A percentile compares a stretch with the other conserved stretches of the same genome.
These are phyloP conservation scores for Diplodus sargus DNA, from an alignment of 2,797 vertebrate genomes.

Conservation along the genomic window DNA sequence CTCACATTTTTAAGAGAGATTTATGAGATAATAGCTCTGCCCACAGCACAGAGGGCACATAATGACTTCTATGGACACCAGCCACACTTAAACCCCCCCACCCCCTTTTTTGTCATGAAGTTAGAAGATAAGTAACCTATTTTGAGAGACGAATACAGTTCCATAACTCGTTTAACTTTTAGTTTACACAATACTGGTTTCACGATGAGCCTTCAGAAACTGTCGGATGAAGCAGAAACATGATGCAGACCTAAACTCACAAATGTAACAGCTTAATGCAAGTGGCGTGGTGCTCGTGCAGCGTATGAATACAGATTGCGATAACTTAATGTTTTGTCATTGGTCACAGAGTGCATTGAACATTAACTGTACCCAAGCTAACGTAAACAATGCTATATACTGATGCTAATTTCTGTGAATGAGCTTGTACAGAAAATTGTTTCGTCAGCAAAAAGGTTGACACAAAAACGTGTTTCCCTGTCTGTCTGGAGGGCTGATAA, in stretches of 20 bases:
- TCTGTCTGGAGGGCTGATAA: conserved; percentile 46
- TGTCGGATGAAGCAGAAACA: neutral
- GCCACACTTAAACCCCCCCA: neutral
- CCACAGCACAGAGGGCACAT: conserved; percentile 19
- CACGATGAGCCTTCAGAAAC: neutral
- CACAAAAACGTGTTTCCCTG: conserved; percentile 35
- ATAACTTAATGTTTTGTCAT: conserved; percentile 31
- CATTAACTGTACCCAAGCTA: conserved; percentile 32
- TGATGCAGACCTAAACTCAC: neutral
- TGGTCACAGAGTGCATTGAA: conserved; percentile 5
- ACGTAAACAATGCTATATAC: conserved; percentile 28
- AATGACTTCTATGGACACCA: conserved; percentile 35
- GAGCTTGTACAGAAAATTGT: conserved; percentile 28
- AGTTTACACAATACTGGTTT: neutral
- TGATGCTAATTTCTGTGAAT: conserved; percentile 29
- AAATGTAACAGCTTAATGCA: neutral
- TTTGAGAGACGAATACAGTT: neutral
- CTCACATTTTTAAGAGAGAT: conserved; percentile 55
- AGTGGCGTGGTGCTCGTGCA: neutral
- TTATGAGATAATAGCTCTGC: conserved; percentile 47
- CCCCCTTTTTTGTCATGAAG: conserved; percentile 31
- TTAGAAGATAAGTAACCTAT: conserved; percentile 7
- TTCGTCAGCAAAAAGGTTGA: conserved; percentile 49
- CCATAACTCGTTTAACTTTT: neutral
- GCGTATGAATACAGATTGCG: neutral